These are phyloP conservation scores for Ichneumoninae sp. DNA, from an alignment of 2,888 invertebrate genomes.

Conservation along the genomic window DNA sequence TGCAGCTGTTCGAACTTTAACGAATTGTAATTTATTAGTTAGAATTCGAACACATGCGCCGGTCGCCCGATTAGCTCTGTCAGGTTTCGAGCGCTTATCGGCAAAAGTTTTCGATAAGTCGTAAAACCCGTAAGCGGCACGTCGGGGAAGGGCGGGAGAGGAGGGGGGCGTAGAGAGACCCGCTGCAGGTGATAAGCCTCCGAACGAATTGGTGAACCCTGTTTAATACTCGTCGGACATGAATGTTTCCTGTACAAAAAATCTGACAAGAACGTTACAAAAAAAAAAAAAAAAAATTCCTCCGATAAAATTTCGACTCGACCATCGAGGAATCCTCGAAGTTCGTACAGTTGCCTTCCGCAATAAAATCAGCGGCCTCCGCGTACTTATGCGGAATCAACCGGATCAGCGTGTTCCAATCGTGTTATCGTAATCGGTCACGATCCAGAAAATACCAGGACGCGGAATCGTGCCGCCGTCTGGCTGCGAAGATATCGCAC, in stretches of 20 bases:
- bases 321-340: neutral
- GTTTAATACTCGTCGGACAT: neutral
- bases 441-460: slow-evolving; percentile 20
- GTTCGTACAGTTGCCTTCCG: too few relatives aligned
- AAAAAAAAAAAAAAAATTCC: neutral
- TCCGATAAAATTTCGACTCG: neutral
- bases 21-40: too few relatives aligned
- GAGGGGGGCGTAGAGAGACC: slow-evolving; percentile 11
- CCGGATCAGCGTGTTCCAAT: neutral
- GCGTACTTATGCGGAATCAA: neutral
- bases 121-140: neutral
- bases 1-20: too few relatives aligned
- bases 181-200: slow-evolving; percentile 27
- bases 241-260: neutral
- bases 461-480: slow-evolving; percentile 16
- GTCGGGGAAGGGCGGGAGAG: neutral
- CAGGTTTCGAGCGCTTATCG: slow-evolving; percentile 35
- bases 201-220: slow-evolving; percentile 14
- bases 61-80: too few relatives aligned
- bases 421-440: slow-evolving; percentile 22
- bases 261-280: neutral
- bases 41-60: too few relatives aligned
- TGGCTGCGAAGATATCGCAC: neutral
- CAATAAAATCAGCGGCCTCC: neutral
- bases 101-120: slow-evolving; percentile 40